Conservation (phyloP, 2,888 invertebrate species). For the Tipula confusa region DNA sequence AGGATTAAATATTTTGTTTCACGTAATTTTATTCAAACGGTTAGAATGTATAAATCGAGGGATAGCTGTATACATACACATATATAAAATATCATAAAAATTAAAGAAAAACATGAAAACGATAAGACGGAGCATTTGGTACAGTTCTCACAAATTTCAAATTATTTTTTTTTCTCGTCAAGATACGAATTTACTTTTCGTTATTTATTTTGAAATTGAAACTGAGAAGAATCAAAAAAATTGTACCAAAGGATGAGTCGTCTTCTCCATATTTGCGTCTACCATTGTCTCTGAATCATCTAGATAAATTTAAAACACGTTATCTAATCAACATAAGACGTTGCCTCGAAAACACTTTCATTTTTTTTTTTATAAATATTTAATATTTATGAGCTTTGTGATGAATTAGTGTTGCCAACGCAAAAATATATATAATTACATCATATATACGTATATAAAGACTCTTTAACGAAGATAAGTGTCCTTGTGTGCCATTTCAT, state of each 20-base stretch:
- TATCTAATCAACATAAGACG: neutral
- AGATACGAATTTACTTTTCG: neutral
- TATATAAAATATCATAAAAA: neutral
- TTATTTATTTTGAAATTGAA: neutral
- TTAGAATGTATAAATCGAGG: too few species aligned
- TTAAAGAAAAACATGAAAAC: neutral
- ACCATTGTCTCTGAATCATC: neutral
- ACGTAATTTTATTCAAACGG: too few species aligned
- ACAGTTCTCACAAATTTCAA: slow-evolving; percentile 6
- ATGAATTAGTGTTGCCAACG: neutral
- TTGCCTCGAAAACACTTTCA: neutral
- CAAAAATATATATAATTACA: neutral
- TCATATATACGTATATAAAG: neutral
- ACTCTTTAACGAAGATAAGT: neutral
- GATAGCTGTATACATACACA: too few species aligned
- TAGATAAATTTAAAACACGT: neutral
- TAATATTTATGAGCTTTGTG: neutral
- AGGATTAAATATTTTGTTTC: too few species aligned
- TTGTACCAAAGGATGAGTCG: neutral
- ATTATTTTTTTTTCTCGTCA: neutral
- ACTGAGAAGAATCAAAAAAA: neutral
- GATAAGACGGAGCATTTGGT: neutral
- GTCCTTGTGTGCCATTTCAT: neutral
- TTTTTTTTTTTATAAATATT: neutral
- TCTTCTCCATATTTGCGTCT: neutral